These are phyloP conservation scores for Ophioninae sp. DNA, from an alignment of 2,888 invertebrate species.

Conservation along the genomic window DNA sequence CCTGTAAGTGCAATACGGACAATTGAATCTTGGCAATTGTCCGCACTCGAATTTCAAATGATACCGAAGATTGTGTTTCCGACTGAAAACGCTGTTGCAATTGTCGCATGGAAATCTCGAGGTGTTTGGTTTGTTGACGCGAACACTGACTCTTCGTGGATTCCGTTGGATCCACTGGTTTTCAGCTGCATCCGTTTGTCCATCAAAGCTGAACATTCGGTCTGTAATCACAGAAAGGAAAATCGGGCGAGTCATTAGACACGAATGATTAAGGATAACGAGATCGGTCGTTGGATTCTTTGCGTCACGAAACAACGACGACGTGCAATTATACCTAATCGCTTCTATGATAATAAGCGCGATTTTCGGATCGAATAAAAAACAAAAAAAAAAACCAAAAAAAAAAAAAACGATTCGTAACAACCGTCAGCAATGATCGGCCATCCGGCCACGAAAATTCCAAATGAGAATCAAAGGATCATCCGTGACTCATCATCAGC, in stretches of 20 bases:
- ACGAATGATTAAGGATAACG: not conserved
- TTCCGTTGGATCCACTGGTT: slow-evolving; percentile 1
- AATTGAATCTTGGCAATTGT: slow-evolving; percentile 77
- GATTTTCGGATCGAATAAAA: too few species aligned
- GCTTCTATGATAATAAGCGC: slow-evolving; percentile 13
- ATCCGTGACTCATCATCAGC: not conserved
- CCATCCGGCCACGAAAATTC: not conserved
- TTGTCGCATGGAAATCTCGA: slow-evolving; percentile 72
- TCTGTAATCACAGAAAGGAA: slow-evolving; percentile 48
- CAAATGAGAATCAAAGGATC: not conserved
- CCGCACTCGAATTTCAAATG: slow-evolving; percentile 79
- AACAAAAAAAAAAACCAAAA: not conserved
- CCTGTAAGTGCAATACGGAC: slow-evolving; percentile 78
- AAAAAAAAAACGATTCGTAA: not conserved
- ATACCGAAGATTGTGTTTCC: slow-evolving; percentile 77
- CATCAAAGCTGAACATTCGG: slow-evolving; percentile 2
- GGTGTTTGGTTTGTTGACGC: slow-evolving; percentile 43
- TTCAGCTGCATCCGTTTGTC: not conserved
- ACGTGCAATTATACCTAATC: slow-evolving; percentile 32
- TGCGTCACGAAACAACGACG: not conserved
- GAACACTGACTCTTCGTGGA: slow-evolving; percentile 23
- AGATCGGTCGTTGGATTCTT: not conserved
- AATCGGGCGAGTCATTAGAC: not conserved
- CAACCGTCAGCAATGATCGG: not conserved
- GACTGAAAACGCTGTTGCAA: slow-evolving; percentile 76